These are phyloP conservation scores for Dolomedes plantarius DNA, from an alignment of 2,888 invertebrate genomes.

Conservation along the genomic window DNA sequence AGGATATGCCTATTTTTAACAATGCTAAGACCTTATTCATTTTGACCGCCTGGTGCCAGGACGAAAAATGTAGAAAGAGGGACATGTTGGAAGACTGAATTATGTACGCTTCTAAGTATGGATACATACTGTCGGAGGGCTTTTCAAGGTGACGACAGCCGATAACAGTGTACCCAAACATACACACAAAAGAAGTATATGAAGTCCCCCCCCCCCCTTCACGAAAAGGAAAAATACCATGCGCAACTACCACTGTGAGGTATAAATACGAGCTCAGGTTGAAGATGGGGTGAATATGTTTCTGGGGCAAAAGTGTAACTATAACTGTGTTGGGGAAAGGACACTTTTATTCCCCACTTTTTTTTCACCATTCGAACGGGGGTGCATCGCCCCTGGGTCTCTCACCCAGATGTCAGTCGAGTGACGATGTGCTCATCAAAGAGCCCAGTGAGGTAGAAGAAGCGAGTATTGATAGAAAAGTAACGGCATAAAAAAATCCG, in stretches of 20 bases:
- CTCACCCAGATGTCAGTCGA: conserved; percentile 64
- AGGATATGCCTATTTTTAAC: too few species aligned
- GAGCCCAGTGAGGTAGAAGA: conserved; percentile 59
- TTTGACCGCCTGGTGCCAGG: too few species aligned
- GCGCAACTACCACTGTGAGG: not conserved
- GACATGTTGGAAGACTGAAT: too few species aligned
- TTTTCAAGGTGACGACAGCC: not conserved
- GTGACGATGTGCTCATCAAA: conserved; percentile 56
- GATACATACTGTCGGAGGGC: not conserved
- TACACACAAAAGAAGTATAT: not conserved
- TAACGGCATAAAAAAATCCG: conserved; percentile 36
- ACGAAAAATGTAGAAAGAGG: too few species aligned
- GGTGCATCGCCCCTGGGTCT: conserved; percentile 31
- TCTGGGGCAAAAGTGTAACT: conserved; percentile 43
- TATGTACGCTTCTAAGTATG: too few species aligned
- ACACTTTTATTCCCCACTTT: not conserved
- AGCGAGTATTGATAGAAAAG: conserved; percentile 39
- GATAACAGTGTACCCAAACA: not conserved
- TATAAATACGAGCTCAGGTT: conserved; percentile 14
- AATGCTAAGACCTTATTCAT: too few species aligned
- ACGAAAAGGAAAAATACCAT: not conserved
- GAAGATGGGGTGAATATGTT: conserved; percentile 44
- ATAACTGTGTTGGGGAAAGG: conserved; percentile 20
- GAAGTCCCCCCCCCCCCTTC: not conserved
- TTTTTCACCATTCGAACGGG: conserved; percentile 42